A percentile compares a stretch with the other conserved stretches of the same genome.
Evolutionary conservation across 2,888 invertebrate species (phyloP).

Genomic region (Dolichomitus sp.): DNA sequence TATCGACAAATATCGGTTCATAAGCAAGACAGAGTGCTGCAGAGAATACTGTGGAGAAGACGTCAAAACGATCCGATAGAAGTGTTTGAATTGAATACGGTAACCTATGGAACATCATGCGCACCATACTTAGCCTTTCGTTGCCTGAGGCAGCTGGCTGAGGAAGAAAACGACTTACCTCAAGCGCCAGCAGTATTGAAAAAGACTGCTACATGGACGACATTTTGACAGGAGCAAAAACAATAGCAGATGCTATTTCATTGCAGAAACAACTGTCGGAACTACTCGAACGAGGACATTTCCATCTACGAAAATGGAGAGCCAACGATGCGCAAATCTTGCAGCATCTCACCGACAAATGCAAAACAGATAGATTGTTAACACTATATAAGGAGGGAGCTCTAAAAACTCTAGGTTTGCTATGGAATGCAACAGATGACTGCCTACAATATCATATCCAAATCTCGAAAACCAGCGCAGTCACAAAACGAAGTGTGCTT

Average conservation of each 20-base stretch:
- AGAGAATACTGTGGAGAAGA: slow-evolving; percentile 37
- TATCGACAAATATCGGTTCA: slow-evolving; percentile 12
- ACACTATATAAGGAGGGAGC: slow-evolving; percentile 50
- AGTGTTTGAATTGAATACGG: slow-evolving; percentile 37
- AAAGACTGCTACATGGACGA: slow-evolving; percentile 46
- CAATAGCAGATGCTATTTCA: slow-evolving; percentile 14
- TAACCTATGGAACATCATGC: slow-evolving; percentile 36
- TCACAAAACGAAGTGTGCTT: slow-evolving; percentile 29
- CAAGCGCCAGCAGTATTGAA: slow-evolving; percentile 2
- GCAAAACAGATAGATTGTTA: slow-evolving; percentile 30
- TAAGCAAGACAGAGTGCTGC: background rate
- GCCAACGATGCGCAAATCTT: slow-evolving; percentile 43
- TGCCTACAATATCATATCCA: slow-evolving; percentile 23
- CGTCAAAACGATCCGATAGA: background rate
- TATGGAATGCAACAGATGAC: slow-evolving; percentile 40
- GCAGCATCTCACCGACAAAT: slow-evolving; percentile 20
- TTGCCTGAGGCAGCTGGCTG: slow-evolving; percentile 25
- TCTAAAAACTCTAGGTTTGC: slow-evolving; percentile 45
- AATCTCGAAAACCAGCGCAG: background rate
- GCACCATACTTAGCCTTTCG: slow-evolving; percentile 45
- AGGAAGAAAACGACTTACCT: slow-evolving; percentile 8
- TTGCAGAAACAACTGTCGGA: slow-evolving; percentile 34
- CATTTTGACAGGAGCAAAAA: slow-evolving; percentile 25
- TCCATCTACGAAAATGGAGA: slow-evolving; percentile 55
- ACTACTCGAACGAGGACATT: slow-evolving; percentile 30